Base-by-base conservation (phyloP, 1,140 invertebrate genomes). In the Colletes gigas region DNA sequence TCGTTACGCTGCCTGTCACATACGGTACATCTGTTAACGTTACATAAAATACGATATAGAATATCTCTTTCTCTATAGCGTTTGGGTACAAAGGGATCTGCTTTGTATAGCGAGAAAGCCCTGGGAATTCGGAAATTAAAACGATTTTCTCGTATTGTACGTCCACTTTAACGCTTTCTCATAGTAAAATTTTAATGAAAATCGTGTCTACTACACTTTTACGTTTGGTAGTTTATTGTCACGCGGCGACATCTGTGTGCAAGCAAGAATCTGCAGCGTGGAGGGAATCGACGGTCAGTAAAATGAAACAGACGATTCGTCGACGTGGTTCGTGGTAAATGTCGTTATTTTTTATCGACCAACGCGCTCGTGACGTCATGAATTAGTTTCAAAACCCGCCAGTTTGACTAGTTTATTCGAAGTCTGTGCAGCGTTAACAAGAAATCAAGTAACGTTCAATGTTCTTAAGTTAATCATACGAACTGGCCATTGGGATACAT, bases 1-100 rank as follows among this genome's bases (percentile, higher is more conserved):
- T 82, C 44, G 57, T 75, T 70, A 74, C 74, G 73, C 60, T 76
- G 62, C 30, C 57, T 76, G 73, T 84, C 79, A 84, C 52, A 73
- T 85, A 17, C 30, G 44, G 60, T 76, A 55, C 44, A 83, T 83
- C 10, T 76, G 55, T 57, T 71, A 75, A 54, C 54, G 59, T 12
- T 69, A 55, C 6, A 65, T 72, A 44, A 71, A 72, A 65, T 65
- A 9, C 21, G 19, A 19, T 65, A 41, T 4, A 17, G 19, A 71
- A 54, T 19, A 17, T 44, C 10, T 54, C 9, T 54, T 30, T 47
- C 15, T 10, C 1, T 65, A 0, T 3, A 47, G 39, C 55, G n/a
- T 47, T 65, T 12, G 1, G 3, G 3, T 19, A 17, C 5, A 17
- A 71, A 54, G 19, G 30, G 8, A 30, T 0, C 21, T 19, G 47